A percentile compares a stretch with the other conserved stretches of the same genome.
These are phyloP conservation scores for Protaetia brevitarsis DNA, from an alignment of 1,140 invertebrate species.

Conservation along the genomic window DNA sequence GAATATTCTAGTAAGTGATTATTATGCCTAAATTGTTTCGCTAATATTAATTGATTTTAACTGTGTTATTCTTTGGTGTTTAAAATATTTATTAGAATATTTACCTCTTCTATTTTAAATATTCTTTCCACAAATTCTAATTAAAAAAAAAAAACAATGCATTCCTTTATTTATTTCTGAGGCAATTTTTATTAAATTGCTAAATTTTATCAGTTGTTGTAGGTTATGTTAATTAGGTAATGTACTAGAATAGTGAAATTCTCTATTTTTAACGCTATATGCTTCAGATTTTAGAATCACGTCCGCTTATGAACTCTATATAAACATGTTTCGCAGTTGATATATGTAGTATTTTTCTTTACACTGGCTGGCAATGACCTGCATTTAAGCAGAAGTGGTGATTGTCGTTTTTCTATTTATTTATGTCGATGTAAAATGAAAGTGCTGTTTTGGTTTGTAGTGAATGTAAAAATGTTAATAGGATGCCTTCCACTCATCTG, in stretches of 20 bases:
- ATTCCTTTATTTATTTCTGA: background rate
- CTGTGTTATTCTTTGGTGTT: background rate
- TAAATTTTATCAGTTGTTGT: background rate
- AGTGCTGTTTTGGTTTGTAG: conserved; percentile 9
- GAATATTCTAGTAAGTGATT: conserved; percentile 12
- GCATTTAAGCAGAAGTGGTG: conserved; percentile 7
- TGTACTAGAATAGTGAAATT: background rate
- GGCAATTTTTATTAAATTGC: background rate
- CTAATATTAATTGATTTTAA: background rate
- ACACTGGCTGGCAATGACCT: conserved; percentile 14
- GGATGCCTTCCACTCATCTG: background rate
- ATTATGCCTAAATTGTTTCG: background rate
- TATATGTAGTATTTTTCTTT: too few species aligned
- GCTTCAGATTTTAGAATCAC: background rate
- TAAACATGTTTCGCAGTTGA: background rate
- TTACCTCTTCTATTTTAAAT: background rate
- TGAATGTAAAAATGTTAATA: conserved; percentile 15
- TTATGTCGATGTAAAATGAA: conserved; percentile 1
- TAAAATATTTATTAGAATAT: background rate
- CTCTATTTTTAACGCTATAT: background rate
- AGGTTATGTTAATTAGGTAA: conserved; percentile 5
- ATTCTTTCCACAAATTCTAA: background rate
- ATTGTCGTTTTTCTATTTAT: background rate
- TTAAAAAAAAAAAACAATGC: background rate
- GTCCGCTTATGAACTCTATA: background rate